Conservation (phyloP, 2,888 invertebrate species). For the Caenorhabditis sp. region DNA sequence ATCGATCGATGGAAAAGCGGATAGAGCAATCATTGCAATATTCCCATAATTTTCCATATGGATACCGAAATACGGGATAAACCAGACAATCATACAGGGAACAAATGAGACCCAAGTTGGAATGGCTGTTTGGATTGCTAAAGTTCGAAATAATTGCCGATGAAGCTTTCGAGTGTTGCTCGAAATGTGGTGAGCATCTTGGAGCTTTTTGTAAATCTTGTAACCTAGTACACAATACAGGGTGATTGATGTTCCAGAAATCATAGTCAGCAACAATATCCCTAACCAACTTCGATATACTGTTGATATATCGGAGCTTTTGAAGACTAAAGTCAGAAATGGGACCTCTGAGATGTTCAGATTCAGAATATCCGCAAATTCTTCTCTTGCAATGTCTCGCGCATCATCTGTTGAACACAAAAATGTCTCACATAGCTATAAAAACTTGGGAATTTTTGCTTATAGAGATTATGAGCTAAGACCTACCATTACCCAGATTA, state of each 20-base stretch:
- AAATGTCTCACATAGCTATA: background rate
- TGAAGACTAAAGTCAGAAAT: background rate
- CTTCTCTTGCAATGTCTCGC: background rate
- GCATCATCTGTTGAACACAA: background rate
- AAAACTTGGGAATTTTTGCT: background rate
- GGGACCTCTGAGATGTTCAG: background rate
- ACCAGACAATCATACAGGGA: background rate
- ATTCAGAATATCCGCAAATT: background rate
- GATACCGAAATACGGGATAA: background rate
- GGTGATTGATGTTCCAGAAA: background rate
- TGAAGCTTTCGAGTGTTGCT: background rate
- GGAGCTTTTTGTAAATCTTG: background rate
- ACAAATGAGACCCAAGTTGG: background rate
- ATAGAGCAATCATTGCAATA: background rate
- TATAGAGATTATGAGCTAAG: background rate
- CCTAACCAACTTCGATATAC: background rate
- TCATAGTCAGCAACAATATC: background rate
- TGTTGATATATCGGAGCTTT: background rate
- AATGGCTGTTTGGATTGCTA: background rate
- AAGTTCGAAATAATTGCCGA: background rate
- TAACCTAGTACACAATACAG: too few relatives aligned
- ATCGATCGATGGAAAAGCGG: background rate
- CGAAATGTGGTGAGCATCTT: background rate
- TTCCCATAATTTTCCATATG: background rate
- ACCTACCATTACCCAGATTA: background rate